These are phyloP conservation scores for Philonicus albiceps DNA, from an alignment of 2,888 invertebrate species.

Conservation along the genomic window DNA sequence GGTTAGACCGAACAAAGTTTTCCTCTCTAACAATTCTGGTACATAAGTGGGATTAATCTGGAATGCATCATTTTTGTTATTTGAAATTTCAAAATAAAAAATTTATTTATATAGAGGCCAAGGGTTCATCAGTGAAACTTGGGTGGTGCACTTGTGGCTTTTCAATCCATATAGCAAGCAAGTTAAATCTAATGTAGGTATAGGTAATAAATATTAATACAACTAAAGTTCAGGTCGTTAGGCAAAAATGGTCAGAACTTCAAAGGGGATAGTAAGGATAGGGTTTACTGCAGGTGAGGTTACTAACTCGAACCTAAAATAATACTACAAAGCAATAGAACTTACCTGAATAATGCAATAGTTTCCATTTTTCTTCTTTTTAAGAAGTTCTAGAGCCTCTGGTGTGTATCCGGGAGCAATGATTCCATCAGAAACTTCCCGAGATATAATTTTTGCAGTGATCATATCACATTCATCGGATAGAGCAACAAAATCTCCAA, in stretches of 20 bases:
- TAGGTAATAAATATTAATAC: too few relatives aligned
- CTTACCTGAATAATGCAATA: conserved; percentile 85
- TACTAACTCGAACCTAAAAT: too few relatives aligned
- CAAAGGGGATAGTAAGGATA: too few relatives aligned
- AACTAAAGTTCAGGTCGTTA: too few relatives aligned
- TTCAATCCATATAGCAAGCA: too few relatives aligned
- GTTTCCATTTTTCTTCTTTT: conserved; percentile 92
- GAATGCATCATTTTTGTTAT: conserved; percentile 2
- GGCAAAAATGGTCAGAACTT: too few relatives aligned
- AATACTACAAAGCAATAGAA: not conserved
- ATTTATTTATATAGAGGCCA: too few relatives aligned
- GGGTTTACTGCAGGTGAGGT: too few relatives aligned
- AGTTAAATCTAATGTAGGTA: too few relatives aligned
- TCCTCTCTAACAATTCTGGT: conserved; percentile 82
- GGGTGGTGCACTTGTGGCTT: too few relatives aligned
- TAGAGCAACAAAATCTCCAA: conserved; percentile 96
- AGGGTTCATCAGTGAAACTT: too few relatives aligned
- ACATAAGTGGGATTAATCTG: conserved; percentile 88
- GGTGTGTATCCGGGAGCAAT: conserved; percentile 91
- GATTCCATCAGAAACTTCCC: conserved; percentile 97
- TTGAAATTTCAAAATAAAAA: too few relatives aligned
- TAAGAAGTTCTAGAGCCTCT: conserved; percentile 84
- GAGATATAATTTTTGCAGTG: conserved; percentile 92
- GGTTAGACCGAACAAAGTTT: conserved; percentile 83
- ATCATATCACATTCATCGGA: conserved; percentile 89